Evolutionary conservation across 1,140 invertebrate genomes (phyloP).

Genomic region (Drosophila orena): DNA sequence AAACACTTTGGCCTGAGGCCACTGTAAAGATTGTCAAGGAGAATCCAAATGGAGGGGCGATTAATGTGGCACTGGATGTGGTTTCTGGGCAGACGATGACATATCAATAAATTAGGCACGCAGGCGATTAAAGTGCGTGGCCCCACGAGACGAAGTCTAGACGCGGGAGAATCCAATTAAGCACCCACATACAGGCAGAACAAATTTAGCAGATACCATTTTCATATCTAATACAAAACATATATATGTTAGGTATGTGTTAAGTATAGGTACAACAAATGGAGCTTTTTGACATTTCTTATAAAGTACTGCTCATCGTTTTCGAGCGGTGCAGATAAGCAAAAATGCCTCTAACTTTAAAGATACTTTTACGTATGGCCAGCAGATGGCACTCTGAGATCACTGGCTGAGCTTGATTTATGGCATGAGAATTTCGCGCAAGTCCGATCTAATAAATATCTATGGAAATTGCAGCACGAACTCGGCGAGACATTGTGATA

Average conservation of each 20-base stretch:
- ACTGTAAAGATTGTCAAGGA: conserved; percentile 48
- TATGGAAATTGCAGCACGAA: conserved; percentile 79
- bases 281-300: no score
- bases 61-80: conserved; percentile 10
- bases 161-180: conserved; percentile 36
- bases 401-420: conserved; percentile 64
- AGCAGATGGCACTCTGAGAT: conserved; percentile 55
- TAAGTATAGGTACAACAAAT: no score
- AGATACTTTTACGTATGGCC: conserved; percentile 23
- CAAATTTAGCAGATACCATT: background rate
- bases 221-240: no score
- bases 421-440: conserved; percentile 51
- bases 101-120: conserved; percentile 80
- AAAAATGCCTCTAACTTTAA: background rate
- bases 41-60: conserved; percentile 25
- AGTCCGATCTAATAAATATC: conserved; percentile 68
- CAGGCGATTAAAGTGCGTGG: conserved; percentile 68
- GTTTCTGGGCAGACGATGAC: conserved; percentile 48
- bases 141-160: conserved; percentile 47
- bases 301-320: background rate
- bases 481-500: conserved; percentile 67
- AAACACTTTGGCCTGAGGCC: conserved; percentile 41
- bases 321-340: background rate
- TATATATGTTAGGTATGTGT: no score
- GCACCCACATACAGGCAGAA: conserved; percentile 24